These are phyloP conservation scores for Tanytarsus gracilentus DNA, from an alignment of 2,888 invertebrate species.

Conservation along the genomic window DNA sequence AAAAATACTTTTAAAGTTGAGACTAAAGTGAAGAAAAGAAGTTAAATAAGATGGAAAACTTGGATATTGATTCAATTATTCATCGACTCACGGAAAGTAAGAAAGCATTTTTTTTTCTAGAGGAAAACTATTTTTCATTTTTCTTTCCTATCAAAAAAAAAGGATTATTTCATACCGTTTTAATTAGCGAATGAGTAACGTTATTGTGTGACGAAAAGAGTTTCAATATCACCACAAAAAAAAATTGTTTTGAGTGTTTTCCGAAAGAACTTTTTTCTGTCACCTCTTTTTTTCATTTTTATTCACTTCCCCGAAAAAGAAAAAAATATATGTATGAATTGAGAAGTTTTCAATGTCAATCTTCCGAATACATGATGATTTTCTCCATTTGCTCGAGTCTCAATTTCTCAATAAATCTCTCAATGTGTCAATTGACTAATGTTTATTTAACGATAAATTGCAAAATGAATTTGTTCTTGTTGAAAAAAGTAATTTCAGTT, in stretches of 20 bases:
- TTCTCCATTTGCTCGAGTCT: conserved; percentile 11
- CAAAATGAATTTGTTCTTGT: too few relatives aligned
- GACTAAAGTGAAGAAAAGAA: not conserved
- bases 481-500: too few relatives aligned
- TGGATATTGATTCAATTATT: conserved; percentile 26
- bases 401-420: not conserved
- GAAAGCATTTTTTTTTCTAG: not conserved
- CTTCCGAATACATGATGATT: conserved; percentile 16
- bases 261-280: not conserved
- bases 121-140: conserved; percentile 6
- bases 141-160: not conserved
- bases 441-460: not conserved
- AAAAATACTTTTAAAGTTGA: not conserved
- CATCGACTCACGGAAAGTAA: conserved; percentile 17
- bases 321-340: not conserved
- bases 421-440: not conserved
- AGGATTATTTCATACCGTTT: not conserved
- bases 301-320: not conserved
- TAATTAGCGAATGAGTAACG: conserved; percentile 26
- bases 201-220: conserved; percentile 17
- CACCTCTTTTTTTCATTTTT: not conserved
- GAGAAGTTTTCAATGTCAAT: conserved; percentile 25
- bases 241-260: conserved; percentile 6
- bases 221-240: not conserved
- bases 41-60: conserved; percentile 13